Conservation (phyloP, 2,113 vertebrate genomes). For the Myiopsitta monachus region DNA sequence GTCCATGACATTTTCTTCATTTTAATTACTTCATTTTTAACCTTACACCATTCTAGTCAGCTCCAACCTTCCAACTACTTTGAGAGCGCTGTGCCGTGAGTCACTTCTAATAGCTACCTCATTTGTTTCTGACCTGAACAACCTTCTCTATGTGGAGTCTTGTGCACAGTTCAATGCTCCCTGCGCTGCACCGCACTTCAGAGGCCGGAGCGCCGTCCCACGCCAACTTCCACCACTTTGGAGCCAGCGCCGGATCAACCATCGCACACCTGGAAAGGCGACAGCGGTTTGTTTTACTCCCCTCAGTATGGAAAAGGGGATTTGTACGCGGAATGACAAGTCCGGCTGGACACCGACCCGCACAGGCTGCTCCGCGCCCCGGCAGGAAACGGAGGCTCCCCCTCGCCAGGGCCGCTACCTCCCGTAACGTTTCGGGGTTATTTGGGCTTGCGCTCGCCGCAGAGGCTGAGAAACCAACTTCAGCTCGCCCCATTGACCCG, state of each 20-base stretch:
- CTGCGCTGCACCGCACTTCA: rapidly evolving
- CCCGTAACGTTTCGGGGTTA: neutral
- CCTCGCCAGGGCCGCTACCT: neutral
- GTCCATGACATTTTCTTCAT: neutral
- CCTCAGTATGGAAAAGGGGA: too few species aligned
- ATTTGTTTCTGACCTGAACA: neutral
- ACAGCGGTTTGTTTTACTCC: rapidly evolving
- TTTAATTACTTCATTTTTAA: neutral
- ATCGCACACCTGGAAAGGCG: rapidly evolving
- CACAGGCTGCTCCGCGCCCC: rapidly evolving
- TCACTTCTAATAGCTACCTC: neutral
- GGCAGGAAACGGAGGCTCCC: neutral
- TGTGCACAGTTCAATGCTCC: rapidly evolving
- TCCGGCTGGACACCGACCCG: rapidly evolving
- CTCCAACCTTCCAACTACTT: neutral
- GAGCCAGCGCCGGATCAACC: too few species aligned
- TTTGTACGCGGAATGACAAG: rapidly evolving
- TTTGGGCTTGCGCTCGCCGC: neutral
- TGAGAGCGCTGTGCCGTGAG: neutral
- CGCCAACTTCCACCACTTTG: rapidly evolving
- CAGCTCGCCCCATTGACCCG: rapidly evolving
- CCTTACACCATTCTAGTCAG: neutral
- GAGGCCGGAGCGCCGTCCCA: neutral
- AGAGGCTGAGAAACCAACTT: neutral
- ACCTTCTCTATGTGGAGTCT: neutral